These are phyloP conservation scores for Watsonalla binaria DNA, from an alignment of 2,888 invertebrate genomes.

Conservation along the genomic window DNA sequence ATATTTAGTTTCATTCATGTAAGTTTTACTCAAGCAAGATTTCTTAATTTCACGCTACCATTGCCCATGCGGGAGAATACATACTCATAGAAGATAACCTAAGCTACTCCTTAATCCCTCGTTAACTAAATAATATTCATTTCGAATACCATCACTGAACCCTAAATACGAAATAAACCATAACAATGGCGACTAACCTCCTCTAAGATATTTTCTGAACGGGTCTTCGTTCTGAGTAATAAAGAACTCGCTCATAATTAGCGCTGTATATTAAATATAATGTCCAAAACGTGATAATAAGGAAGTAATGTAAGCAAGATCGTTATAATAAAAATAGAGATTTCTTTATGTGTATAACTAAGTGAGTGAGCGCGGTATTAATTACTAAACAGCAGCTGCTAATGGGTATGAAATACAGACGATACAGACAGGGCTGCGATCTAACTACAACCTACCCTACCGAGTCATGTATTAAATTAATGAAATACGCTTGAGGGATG, in stretches of 20 bases:
- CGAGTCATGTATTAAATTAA: background rate
- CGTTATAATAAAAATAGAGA: slow-evolving; percentile 66
- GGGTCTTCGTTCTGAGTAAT: slow-evolving; percentile 58
- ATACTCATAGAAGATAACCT: too few relatives aligned
- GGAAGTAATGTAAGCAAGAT: slow-evolving; percentile 72
- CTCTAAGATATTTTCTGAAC: slow-evolving; percentile 56
- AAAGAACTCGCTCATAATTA: slow-evolving; percentile 69
- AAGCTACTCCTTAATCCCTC: background rate
- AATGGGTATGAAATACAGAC: slow-evolving; percentile 50
- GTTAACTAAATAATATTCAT: background rate
- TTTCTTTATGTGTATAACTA: slow-evolving; percentile 70
- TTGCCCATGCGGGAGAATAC: too few relatives aligned
- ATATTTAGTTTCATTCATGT: too few relatives aligned
- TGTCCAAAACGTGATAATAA: slow-evolving; percentile 70
- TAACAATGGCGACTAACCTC: slow-evolving; percentile 64
- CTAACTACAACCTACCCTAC: slow-evolving; percentile 21
- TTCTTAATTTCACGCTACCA: too few relatives aligned
- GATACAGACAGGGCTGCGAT: slow-evolving; percentile 37
- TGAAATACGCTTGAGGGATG: background rate
- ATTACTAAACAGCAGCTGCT: slow-evolving; percentile 60
- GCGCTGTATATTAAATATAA: slow-evolving; percentile 70
- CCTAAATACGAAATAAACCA: slow-evolving; percentile 40
- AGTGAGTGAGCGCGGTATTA: slow-evolving; percentile 59
- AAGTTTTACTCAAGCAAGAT: too few relatives aligned
- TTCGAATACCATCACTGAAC: slow-evolving; percentile 19